These are phyloP conservation scores for Sipha maydis DNA, from an alignment of 2,888 invertebrate species.

Conservation along the genomic window DNA sequence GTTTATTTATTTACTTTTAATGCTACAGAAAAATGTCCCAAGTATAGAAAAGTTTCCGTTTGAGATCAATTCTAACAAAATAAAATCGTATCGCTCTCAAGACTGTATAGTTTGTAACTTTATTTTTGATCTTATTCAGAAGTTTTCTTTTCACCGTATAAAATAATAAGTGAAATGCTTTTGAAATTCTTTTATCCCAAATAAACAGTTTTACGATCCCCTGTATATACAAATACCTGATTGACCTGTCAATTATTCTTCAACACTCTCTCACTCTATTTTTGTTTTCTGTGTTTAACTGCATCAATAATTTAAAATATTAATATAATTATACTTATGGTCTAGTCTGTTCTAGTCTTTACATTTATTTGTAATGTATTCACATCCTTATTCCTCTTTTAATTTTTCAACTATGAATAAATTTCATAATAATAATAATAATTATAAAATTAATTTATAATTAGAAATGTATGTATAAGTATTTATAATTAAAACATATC, in stretches of 20 bases:
- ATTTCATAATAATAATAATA: neutral
- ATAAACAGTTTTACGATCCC: conserved; percentile 31
- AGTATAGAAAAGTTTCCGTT: conserved; percentile 36
- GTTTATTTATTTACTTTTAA: neutral
- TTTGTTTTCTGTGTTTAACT: too few species aligned
- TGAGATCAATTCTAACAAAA: conserved; percentile 35
- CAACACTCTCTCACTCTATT: too few species aligned
- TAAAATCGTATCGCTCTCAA: conserved; percentile 27
- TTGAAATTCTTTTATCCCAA: conserved; percentile 1
- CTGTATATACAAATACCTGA: neutral
- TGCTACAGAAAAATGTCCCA: neutral
- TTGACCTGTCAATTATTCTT: conserved; percentile 38
- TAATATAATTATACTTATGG: neutral
- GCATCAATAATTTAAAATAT: too few species aligned
- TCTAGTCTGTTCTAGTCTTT: conserved; percentile 21
- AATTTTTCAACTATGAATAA: neutral
- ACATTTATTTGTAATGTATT: neutral
- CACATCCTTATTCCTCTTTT: neutral
- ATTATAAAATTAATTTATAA: too few species aligned
- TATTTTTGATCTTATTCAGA: conserved; percentile 48
- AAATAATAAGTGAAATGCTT: conserved; percentile 15
- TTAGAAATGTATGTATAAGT: neutral
- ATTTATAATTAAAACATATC: neutral
- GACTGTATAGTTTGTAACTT: neutral
- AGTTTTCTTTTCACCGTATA: conserved; percentile 28